Evolutionary conservation across 2,888 invertebrate species (phyloP).

Genomic region (Drosophila mettleri): DNA sequence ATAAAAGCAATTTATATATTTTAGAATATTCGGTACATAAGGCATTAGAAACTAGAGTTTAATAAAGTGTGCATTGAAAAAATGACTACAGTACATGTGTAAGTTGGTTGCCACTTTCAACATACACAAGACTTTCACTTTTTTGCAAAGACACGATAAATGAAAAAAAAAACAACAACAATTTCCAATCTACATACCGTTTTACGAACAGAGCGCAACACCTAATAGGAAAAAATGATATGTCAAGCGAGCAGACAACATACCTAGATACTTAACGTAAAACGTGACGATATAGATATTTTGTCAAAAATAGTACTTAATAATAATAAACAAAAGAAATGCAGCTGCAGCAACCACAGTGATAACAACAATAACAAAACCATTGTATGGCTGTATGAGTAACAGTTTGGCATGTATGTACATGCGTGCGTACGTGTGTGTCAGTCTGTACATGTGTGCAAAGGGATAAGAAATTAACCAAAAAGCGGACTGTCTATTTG

Average conservation of each 20-base stretch:
- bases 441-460: constrained; percentile 18
- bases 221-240: constrained; percentile 40
- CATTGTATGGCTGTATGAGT: constrained; percentile 34
- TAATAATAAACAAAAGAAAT: constrained; percentile 46
- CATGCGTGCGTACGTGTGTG: constrained; percentile 9
- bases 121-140: constrained; percentile 66
- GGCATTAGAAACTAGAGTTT: constrained; percentile 7
- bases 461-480: constrained; percentile 54
- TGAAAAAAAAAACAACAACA: constrained; percentile 62
- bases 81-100: constrained; percentile 21
- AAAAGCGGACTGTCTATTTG: constrained; percentile 37
- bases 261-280: constrained; percentile 29
- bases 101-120: constrained; percentile 29
- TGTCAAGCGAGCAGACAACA: constrained; percentile 37
- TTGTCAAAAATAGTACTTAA: constrained; percentile 35
- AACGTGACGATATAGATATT: constrained; percentile 18
- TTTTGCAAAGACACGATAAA: constrained; percentile 61
- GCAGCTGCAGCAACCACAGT: constrained; percentile 34
- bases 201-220: constrained; percentile 46
- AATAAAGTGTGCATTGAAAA: constrained; percentile 14
- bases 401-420: constrained; percentile 28
- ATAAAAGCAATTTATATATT: constrained; percentile 26
- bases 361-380: constrained; percentile 58
- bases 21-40: constrained; percentile 13
- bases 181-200: constrained; percentile 55